Base-by-base conservation (phyloP, 1,140 invertebrate species). In the Drosophila neocordata region DNA sequence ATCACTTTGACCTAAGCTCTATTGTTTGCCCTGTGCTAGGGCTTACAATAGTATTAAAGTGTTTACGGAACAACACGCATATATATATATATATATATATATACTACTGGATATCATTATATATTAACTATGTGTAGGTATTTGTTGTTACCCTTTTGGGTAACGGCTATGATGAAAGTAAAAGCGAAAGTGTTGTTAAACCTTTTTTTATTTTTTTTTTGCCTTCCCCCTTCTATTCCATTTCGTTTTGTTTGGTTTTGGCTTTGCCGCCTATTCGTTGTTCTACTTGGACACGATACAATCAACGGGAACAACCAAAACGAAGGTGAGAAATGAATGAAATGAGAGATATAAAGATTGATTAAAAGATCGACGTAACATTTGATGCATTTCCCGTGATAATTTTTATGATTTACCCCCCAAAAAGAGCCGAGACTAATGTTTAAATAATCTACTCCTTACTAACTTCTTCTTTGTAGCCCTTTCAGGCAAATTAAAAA, bases 161-260 rank as follows among this genome's bases (percentile, higher is more conserved):
- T 51, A 31, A 13, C 38, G 34, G 31, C 31, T 44, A 11, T 51
- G 27, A 48, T 11, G 31, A 52, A 63, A 35, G 44, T 31, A 69
- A 76, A 76, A 77, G 73, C 73, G 73, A 77, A 77, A 77, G 73
- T 77, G 73, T 76, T 76, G 69, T 24, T 37, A 22, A 76, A 65
- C 15, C 35, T 31, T 22, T 64, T 55, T 48, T 6, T 44, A 13
- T 13, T 7, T 5, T 13, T 41, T 41, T 13, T n/a, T n/a, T n/a
- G 4, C 8, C 15, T 1, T 2, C 11, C n/a, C 22, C 9, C 8
- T 58, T 72, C 11, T 48, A 8, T 48, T 48, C n/a, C 4, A 18
- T 48, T 48, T 20, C 9, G 41, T 48, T 48, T 48, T 20, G 41
- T 48, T 48, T 48, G 41, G 35, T 41, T 59, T 56, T n/a, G 53